A percentile compares a stretch with the other conserved stretches of the same genome.
Conservation (phyloP, 1,140 invertebrate genomes). For the Caerostris extrusa region DNA sequence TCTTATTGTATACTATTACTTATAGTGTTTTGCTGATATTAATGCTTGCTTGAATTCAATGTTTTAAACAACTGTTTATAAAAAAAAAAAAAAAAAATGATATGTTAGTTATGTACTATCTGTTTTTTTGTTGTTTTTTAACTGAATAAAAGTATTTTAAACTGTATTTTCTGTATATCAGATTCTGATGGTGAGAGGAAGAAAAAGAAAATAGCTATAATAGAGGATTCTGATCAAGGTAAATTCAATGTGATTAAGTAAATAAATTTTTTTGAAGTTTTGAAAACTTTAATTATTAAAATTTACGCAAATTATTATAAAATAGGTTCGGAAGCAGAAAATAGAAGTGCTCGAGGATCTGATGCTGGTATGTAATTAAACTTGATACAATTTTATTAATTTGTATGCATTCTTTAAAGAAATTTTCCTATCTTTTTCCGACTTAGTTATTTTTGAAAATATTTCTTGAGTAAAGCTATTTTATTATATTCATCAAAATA, state of each 20-base stretch:
- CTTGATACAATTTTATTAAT: neutral
- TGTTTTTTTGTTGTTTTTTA: no score
- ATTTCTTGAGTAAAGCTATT: neutral
- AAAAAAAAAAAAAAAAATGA: no score
- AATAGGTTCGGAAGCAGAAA: conserved; percentile 50
- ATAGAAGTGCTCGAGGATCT: neutral
- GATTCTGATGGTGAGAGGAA: conserved; percentile 54
- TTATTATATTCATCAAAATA: neutral
- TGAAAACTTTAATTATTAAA: no score
- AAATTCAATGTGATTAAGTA: neutral
- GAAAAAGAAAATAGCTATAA: conserved; percentile 44
- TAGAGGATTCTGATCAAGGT: conserved; percentile 70
- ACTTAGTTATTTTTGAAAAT: neutral
- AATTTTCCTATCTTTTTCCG: neutral
- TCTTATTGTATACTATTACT: no score
- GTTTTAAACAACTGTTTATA: no score
- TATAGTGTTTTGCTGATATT: no score
- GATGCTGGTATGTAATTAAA: conserved; percentile 38
- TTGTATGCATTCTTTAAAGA: neutral
- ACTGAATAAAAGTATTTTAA: no score
- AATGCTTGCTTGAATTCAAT: no score
- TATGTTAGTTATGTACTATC: no score
- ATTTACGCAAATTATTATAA: no score
- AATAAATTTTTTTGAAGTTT: neutral
- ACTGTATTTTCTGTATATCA: neutral